phyloP scores from a whole-genome alignment of 2,888 invertebrate genomes.

The Margaritifera margaritifera region DNA sequence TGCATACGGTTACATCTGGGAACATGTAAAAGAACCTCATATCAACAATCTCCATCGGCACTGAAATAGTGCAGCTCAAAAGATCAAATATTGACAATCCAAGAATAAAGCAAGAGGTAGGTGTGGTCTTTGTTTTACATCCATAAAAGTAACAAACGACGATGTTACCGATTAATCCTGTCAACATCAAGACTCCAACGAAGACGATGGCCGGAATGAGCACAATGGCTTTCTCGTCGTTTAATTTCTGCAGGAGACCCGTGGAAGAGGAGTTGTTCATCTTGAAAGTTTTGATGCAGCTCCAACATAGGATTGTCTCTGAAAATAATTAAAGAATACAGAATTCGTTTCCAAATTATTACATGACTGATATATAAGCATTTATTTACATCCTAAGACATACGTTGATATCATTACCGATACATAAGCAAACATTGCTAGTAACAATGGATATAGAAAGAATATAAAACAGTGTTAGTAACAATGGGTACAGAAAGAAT shows the following conservation, averaged over 20 bases:
- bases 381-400: no score
- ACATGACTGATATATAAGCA: no score
- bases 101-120: slow-evolving; percentile 50
- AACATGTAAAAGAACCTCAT: slow-evolving; percentile 50
- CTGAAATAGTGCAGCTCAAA: slow-evolving; percentile 41
- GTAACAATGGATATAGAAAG: no score
- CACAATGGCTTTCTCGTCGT: slow-evolving; percentile 38
- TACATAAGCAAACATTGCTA: no score
- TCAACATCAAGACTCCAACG: slow-evolving; percentile 40
- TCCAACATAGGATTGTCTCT: no score
- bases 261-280: no score
- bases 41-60: slow-evolving; percentile 57
- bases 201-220: slow-evolving; percentile 48
- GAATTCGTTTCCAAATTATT: no score
- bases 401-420: no score
- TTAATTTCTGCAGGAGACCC: slow-evolving; percentile 18
- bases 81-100: slow-evolving; percentile 51
- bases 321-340: no score
- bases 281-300: no score
- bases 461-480: no score
- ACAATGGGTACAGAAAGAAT: no score
- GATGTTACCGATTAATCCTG: slow-evolving; percentile 51
- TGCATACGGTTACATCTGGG: slow-evolving; percentile 39
- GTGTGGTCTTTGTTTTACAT: slow-evolving; percentile 38
- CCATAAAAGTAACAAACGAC: slow-evolving; percentile 49